Base-by-base conservation (phyloP, 2,113 vertebrate species). In the Periophthalmodon schlosseri region DNA sequence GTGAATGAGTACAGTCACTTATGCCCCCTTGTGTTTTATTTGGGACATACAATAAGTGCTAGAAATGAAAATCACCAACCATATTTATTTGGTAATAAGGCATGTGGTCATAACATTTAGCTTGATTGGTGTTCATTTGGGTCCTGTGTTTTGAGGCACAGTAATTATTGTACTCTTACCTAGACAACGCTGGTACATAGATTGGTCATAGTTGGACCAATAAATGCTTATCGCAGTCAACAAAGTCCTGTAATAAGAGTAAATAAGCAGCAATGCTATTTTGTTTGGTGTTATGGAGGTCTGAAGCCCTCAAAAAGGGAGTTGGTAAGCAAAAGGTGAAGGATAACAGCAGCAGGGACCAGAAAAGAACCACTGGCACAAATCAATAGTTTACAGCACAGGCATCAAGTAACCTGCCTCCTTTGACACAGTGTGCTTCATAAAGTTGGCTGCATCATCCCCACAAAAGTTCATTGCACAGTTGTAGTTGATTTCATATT, bases 401-500 rank as follows among this genome's bases (percentile, higher is more conserved):
- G 89, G 82, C 65, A 79, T 70, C 60, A 60, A 70, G 74, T 79
- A 75, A 78, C 87, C 86, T 89, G 86, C 65, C n/a, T 73, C 77
- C 79, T 88, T 91, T 89, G 91, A 92, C 89, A 91, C 90, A 83
- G 84, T 90, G 91, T 90, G 89, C 90, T 91, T 92, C 83, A 83
- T 73, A 54, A 80, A 84, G 73, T 77, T 78, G 79, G 85, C 86
- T 82, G 73, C 73, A 75, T 74, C 81, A 70, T 78, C 86, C 84
- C 76, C 84, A 81, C 77, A 79, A 87, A 88, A 88, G 79, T 83
- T 87, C 85, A 90, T 88, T 81, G 82, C 84, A 86, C 86, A 84
- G 83, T 81, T 75, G 70, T 68, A 82, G 72, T 85, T 84, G 77
- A 85, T 78, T 87, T 69, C 57, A 82, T 28, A 60, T 88, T 89